Percentiles rank a stretch among this genome's conserved stretches.
These are phyloP conservation scores for Turnix velox DNA, from an alignment of 2,113 vertebrate species.

Conservation along the genomic window DNA sequence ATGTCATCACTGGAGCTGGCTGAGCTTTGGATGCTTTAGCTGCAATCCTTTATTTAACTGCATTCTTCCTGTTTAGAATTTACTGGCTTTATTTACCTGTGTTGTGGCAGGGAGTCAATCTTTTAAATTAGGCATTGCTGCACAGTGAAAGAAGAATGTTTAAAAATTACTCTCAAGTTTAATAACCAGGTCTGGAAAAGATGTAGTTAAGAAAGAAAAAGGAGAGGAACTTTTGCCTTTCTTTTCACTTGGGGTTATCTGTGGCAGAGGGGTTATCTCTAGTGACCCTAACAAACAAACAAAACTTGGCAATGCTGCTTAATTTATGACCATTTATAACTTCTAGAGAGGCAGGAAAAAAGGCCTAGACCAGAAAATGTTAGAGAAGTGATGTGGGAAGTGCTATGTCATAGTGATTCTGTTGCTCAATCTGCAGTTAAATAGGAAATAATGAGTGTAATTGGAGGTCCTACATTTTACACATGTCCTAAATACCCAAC, in stretches of 20 bases:
- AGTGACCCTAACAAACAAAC: conserved; percentile 47
- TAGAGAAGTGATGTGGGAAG: background rate
- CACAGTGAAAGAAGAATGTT: background rate
- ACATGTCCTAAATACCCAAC: background rate
- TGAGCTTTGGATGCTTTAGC: background rate
- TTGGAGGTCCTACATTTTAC: background rate
- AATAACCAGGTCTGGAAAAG: background rate
- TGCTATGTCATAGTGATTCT: background rate
- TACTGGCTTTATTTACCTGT: background rate
- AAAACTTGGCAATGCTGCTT: background rate
- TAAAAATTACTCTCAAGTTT: background rate
- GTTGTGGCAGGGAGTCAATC: background rate
- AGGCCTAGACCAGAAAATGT: background rate
- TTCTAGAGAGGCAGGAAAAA: background rate
- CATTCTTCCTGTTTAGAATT: background rate
- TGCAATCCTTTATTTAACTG: background rate
- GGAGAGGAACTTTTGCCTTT: conserved; percentile 21
- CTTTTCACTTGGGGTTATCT: conserved; percentile 42
- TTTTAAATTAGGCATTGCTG: background rate
- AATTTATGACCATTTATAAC: conserved; percentile 34
- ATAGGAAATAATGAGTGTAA: background rate
- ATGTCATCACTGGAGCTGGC: rapidly evolving
- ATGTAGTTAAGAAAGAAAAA: conserved; percentile 15
- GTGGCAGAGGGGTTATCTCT: conserved; percentile 43
- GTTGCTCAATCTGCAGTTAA: background rate